These are phyloP conservation scores for Telmatochromis sp. DNA, from an alignment of 2,113 vertebrate species.

Conservation along the genomic window DNA sequence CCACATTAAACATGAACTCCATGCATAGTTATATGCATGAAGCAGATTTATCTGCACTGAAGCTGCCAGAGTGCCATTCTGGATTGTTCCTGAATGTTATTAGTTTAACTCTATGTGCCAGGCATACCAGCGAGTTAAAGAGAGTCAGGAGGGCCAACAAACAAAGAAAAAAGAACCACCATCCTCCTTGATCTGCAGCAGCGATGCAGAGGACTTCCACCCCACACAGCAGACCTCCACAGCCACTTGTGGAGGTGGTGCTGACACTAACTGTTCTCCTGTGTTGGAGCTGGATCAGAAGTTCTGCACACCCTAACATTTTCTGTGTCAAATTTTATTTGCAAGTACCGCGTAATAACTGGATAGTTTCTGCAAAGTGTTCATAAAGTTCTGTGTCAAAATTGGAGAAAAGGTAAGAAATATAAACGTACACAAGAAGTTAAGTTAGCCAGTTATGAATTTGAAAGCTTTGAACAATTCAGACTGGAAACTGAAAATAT, in stretches of 20 bases:
- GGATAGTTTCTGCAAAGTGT: neutral
- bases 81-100: neutral
- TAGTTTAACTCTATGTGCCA: neutral
- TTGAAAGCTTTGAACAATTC: neutral
- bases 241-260: neutral
- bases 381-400: neutral
- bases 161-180: accelerated
- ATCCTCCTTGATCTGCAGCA: neutral
- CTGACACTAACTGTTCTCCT: neutral
- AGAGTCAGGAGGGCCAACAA: neutral
- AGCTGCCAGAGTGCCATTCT: neutral
- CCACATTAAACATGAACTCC: neutral
- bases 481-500: neutral
- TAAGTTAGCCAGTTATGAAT: neutral
- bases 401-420: neutral
- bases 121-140: neutral
- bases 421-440: neutral
- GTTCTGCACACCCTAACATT: neutral
- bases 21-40: neutral
- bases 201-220: neutral
- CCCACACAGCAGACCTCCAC: neutral
- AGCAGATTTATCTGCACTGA: neutral
- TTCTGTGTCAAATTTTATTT: neutral
- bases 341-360: neutral
- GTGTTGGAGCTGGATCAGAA: neutral